These are phyloP conservation scores for Palythoa grandis DNA, from an alignment of 92 coral and sea anemone species.

Conservation along the genomic window DNA sequence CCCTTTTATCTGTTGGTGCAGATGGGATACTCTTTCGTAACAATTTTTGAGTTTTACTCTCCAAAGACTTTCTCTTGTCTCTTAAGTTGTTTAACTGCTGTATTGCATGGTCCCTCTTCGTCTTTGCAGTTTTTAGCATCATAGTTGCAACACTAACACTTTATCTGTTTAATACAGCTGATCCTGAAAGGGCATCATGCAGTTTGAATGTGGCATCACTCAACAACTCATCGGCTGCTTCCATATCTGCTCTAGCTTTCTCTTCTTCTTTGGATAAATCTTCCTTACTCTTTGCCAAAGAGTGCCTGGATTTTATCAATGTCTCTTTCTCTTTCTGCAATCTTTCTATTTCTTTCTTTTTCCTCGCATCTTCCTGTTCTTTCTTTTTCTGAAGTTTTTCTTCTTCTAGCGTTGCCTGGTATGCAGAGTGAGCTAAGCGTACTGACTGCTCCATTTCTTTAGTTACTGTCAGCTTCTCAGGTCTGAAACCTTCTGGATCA, in stretches of 20 bases:
- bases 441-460: too few relatives aligned
- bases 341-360: not conserved
- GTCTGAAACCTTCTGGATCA: too few relatives aligned
- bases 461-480: too few relatives aligned
- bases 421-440: not conserved
- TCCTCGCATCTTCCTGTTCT: not conserved
- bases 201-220: conserved; percentile 51
- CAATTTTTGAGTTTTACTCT: too few relatives aligned
- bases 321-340: not conserved
- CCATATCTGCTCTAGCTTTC: conserved; percentile 41
- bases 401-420: not conserved
- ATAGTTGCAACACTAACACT: conserved; percentile 41
- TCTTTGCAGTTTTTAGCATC: conserved; percentile 53
- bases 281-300: conserved; percentile 2
- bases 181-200: conserved; percentile 48
- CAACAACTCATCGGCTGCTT: conserved; percentile 45
- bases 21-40: too few relatives aligned
- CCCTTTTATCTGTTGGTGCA: not conserved
- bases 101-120: conserved; percentile 54
- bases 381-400: not conserved
- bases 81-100: conserved; percentile 42
- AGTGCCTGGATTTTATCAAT: not conserved
- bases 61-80: conserved; percentile 53
- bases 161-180: too few relatives aligned
- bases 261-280: not conserved